Base-by-base conservation (phyloP, 2,888 invertebrate genomes). In the Leistus spinibarbis region DNA sequence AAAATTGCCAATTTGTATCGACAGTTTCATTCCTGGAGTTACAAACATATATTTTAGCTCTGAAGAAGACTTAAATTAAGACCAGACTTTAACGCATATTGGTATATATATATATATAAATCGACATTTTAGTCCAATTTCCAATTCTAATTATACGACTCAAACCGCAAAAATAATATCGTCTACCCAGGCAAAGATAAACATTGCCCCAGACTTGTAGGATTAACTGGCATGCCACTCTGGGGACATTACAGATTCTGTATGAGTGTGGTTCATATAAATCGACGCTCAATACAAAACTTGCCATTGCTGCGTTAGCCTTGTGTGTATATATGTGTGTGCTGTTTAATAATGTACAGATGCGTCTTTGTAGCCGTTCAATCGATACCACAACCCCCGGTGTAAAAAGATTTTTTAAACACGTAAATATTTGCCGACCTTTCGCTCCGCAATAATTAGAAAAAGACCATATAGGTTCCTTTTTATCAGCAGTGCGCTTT, bases 321-420 rank as follows among this genome's bases (percentile, higher is more conserved):
- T 40, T 7, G n/a, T n/a, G n/a, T n/a, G n/a, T n/a, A n/a, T 40
- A 40, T 40, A 40, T 57, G 20, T 20, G 9, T 16, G 1, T 7
- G 13, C 7, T 57, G 57, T 3, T 57, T 57, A 57, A 57, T 57
- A 57, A 57, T 57, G 57, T 16, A 57, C 9, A 2, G n/a, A 13
- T 57, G 16, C 57, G 57, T 57, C 57, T 57, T 57, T 57, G 57
- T 57, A 57, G n/a, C n/a, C 40, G 40, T 57, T 13, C 57, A 57
- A 57, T 17, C 57, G 20, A 57, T 57, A 13, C 40, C 10, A 40
- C 40, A 10, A 40, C 13, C 40, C 40, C 40, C 40, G 13, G 1
- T 40, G 13, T 40, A 40, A 40, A 40, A 40, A 40, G 40, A 40
- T 40, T 40, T 40, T 40, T 40, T 40, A 40, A 40, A 40, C 13